Percentiles rank a stretch among this genome's conserved stretches.
phyloP scores from a whole-genome alignment of 2,113 vertebrate species.

The Carassius carassius region DNA sequence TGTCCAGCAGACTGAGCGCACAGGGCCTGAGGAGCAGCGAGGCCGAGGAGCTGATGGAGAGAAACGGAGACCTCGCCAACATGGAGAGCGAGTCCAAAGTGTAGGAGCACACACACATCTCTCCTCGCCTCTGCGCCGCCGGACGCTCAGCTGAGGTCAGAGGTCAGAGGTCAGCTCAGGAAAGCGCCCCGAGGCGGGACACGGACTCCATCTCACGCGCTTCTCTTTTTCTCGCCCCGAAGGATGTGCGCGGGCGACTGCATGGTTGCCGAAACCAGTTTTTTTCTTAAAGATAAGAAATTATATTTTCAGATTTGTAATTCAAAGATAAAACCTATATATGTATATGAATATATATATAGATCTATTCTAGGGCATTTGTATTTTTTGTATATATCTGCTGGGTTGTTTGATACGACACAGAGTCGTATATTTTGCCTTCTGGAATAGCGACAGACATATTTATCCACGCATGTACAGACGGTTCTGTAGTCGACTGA shows the following conservation, averaged over 20 bases:
- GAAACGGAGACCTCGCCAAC: slow-evolving; percentile 92
- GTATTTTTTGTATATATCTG: slow-evolving; percentile 72
- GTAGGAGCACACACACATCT: slow-evolving; percentile 64
- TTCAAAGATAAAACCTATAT: slow-evolving; percentile 66
- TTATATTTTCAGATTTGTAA: slow-evolving; percentile 77
- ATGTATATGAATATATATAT: slow-evolving; percentile 56
- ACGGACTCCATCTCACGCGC: slow-evolving; percentile 54
- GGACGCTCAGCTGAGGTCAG: slow-evolving; percentile 42
- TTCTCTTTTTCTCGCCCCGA: slow-evolving; percentile 55
- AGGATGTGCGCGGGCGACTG: slow-evolving; percentile 64
- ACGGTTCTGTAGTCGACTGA: slow-evolving; percentile 77
- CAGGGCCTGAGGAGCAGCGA: slow-evolving; percentile 62
- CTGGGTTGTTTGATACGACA: slow-evolving; percentile 74
- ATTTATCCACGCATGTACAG: slow-evolving; percentile 89
- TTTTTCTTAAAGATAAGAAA: slow-evolving; percentile 69
- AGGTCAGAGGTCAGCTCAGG: slow-evolving; percentile 49
- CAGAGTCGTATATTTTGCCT: slow-evolving; percentile 88
- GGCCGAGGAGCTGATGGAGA: slow-evolving; percentile 79
- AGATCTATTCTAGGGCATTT: slow-evolving; percentile 74
- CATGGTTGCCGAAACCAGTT: slow-evolving; percentile 67
- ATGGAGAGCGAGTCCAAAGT: slow-evolving; percentile 95
- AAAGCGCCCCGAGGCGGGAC: slow-evolving; percentile 59
- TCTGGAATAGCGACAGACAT: slow-evolving; percentile 77
- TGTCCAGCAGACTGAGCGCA: slow-evolving; percentile 92
- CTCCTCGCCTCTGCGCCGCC: slow-evolving; percentile 25